Percentiles rank a stretch among this genome's conserved stretches.
These are phyloP conservation scores for Euplexia lucipara DNA, from an alignment of 2,888 invertebrate species.

Conservation along the genomic window DNA sequence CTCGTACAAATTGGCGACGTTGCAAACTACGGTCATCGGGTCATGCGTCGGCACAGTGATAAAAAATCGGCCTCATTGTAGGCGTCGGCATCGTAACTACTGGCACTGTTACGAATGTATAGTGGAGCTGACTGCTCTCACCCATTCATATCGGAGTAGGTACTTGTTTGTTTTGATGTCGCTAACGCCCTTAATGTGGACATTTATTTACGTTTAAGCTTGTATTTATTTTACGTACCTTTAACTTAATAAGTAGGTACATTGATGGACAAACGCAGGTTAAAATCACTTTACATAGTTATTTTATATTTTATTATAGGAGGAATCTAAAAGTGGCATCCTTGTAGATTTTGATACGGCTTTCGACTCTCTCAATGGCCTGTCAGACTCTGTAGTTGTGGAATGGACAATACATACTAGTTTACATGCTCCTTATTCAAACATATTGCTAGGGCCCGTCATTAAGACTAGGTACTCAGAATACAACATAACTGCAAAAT, in stretches of 20 bases:
- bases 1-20: conserved; percentile 80
- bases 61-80: conserved; percentile 72
- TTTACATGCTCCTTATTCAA: too few relatives aligned
- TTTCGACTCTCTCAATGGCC: conserved; percentile 13
- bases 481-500: not conserved
- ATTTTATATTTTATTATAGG: not conserved
- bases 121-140: conserved; percentile 47
- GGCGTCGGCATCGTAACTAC: conserved; percentile 50
- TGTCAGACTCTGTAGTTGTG: not conserved
- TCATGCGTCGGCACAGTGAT: conserved; percentile 73
- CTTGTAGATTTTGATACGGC: conserved; percentile 12
- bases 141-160: conserved; percentile 59
- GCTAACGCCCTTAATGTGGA: conserved; percentile 43
- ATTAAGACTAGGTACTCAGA: not conserved
- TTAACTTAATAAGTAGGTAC: too few relatives aligned
- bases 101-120: conserved; percentile 53
- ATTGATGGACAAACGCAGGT: too few relatives aligned
- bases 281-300: too few relatives aligned
- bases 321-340: not conserved
- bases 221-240: conserved; percentile 5
- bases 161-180: conserved; percentile 41
- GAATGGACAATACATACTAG: not conserved
- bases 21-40: conserved; percentile 79
- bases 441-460: not conserved
- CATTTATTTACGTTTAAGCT: conserved; percentile 34